These are phyloP conservation scores for Sebastes alutus DNA, from an alignment of 2,797 vertebrate species.

Conservation along the genomic window DNA sequence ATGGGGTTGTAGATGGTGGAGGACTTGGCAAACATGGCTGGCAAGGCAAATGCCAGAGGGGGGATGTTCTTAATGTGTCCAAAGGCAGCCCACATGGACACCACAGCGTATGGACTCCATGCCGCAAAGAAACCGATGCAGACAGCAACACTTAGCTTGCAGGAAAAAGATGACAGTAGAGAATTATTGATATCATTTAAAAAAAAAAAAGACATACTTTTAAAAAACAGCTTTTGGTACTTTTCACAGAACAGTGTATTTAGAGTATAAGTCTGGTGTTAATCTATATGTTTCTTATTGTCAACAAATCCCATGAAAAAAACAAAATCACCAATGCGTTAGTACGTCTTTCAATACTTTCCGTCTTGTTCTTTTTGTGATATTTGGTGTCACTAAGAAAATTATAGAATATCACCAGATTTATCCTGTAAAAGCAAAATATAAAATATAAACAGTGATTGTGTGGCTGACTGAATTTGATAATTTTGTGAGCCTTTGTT, in stretches of 20 bases:
- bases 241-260: neutral
- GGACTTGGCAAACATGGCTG: slow-evolving; percentile 86
- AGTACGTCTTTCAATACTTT: neutral
- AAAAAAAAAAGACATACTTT: neutral
- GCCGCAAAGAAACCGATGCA: slow-evolving; percentile 84
- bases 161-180: slow-evolving; percentile 14
- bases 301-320: neutral
- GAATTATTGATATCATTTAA: neutral
- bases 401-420: neutral
- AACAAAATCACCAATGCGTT: neutral
- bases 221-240: neutral
- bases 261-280: neutral
- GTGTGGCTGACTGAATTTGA: neutral
- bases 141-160: slow-evolving; percentile 82
- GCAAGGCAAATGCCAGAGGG: slow-evolving; percentile 82
- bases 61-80: slow-evolving; percentile 81
- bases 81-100: slow-evolving; percentile 86
- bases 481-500: neutral
- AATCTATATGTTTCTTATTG: neutral
- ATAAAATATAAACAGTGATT: neutral
- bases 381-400: neutral
- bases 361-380: no score
- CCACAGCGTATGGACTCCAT: slow-evolving; percentile 85
- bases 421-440: neutral
- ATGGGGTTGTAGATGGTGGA: slow-evolving; percentile 86